Percentiles rank a stretch among this genome's conserved stretches.
Evolutionary conservation across 2,797 vertebrate species (phyloP).

Genomic region (Geotrypetes seraphini): DNA sequence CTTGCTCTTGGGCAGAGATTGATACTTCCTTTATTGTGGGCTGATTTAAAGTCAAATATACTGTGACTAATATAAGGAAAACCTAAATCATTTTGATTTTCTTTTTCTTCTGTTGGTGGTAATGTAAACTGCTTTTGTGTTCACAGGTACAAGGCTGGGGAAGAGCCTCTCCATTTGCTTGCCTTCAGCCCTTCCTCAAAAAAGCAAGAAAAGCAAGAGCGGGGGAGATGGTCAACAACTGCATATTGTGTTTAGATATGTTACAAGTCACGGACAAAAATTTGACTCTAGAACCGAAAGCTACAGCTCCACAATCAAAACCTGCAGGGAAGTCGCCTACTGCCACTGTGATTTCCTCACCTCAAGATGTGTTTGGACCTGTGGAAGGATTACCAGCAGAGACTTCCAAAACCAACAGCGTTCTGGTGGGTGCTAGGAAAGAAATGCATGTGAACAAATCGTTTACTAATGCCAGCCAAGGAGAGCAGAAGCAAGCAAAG

Average conservation of each 20-base stretch:
- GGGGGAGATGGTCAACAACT: conserved; percentile 21
- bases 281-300: conserved; percentile 7
- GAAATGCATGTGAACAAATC: background rate
- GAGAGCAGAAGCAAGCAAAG: conserved; percentile 19
- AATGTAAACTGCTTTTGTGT: background rate
- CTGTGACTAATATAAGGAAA: too few species aligned
- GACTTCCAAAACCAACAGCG: background rate
- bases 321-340: background rate
- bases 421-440: background rate
- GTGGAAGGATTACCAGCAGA: background rate
- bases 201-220: conserved; percentile 35
- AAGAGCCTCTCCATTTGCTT: conserved; percentile 44
- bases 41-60: too few species aligned
- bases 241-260: conserved; percentile 36
- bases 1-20: too few species aligned
- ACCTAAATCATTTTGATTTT: too few species aligned
- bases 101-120: background rate
- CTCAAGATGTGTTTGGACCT: conserved; percentile 4
- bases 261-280: conserved; percentile 7
- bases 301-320: conserved; percentile 2
- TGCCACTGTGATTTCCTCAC: background rate
- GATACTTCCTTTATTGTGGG: too few species aligned
- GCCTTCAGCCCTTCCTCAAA: conserved; percentile 47
- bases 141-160: conserved; percentile 65
- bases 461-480: background rate